Percentiles rank a stretch among this genome's conserved stretches.
Evolutionary conservation across 1,140 invertebrate genomes (phyloP).

Genomic region (Stegodyphus dumicola): DNA sequence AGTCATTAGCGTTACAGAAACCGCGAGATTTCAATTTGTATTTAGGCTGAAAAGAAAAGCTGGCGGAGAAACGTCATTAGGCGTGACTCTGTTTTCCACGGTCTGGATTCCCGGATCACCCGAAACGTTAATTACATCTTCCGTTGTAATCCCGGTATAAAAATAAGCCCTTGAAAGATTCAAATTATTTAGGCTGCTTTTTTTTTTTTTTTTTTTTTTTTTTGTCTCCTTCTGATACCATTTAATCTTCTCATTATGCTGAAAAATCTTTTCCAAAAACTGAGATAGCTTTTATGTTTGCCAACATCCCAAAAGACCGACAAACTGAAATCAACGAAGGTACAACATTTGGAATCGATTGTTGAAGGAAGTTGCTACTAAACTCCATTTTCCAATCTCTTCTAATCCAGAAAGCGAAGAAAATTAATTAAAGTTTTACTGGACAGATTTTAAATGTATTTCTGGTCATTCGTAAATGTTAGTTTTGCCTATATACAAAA

Average conservation of each 20-base stretch:
- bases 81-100: neutral
- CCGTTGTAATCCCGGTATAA: constrained; percentile 31
- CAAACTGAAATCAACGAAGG: neutral
- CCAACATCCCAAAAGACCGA: constrained; percentile 14
- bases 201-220: too few species aligned
- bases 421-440: too few species aligned
- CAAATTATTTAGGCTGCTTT: constrained; percentile 21
- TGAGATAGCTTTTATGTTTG: constrained; percentile 1
- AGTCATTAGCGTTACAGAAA: constrained; percentile 22
- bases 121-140: constrained; percentile 43
- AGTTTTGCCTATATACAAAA: too few species aligned
- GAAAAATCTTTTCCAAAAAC: constrained; percentile 33
- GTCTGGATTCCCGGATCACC: constrained; percentile 22
- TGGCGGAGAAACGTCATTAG: constrained; percentile 36
- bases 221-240: constrained; percentile 34
- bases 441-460: too few species aligned
- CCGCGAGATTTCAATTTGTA: constrained; percentile 18
- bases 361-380: constrained; percentile 16
- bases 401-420: too few species aligned
- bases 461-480: too few species aligned
- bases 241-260: constrained; percentile 48
- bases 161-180: constrained; percentile 15
- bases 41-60: neutral
- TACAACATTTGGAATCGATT: constrained; percentile 13
- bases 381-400: neutral